phyloP scores from a whole-genome alignment of 2,888 invertebrate species.

The Phragmatobia fuliginosa region DNA sequence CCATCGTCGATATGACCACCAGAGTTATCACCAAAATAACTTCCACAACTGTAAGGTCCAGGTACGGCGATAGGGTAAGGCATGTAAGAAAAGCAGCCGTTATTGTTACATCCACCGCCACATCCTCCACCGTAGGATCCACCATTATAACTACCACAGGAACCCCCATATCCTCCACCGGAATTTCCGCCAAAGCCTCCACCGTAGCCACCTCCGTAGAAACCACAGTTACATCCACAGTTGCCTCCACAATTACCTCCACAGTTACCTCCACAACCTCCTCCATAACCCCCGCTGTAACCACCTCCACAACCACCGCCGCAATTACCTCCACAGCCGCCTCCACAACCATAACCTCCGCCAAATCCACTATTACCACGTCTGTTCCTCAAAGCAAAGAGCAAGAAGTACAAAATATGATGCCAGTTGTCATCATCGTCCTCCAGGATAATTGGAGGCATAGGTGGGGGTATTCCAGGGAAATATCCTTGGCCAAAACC shows the following conservation, averaged over 20 bases:
- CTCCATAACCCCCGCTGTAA: constrained; percentile 12
- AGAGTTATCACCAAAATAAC: constrained; percentile 25
- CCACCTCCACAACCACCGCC: constrained; percentile 34
- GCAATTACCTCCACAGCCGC: constrained; percentile 28
- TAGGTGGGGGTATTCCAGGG: constrained; percentile 33
- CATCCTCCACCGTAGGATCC: constrained; percentile 21
- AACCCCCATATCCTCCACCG: constrained; percentile 18
- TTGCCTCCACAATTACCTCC: constrained; percentile 20
- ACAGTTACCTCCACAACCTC: constrained; percentile 16
- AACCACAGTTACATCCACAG: constrained; percentile 22
- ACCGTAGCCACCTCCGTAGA: constrained; percentile 12
- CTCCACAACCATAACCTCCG: constrained; percentile 36
- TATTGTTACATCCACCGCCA: constrained; percentile 22
- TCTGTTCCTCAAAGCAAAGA: constrained; percentile 64
- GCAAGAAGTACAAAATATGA: constrained; percentile 62
- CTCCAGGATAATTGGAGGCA: constrained; percentile 61
- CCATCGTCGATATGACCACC: constrained; percentile 20
- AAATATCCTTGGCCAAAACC: constrained; percentile 25
- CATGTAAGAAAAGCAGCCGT: constrained; percentile 17
- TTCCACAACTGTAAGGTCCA: constrained; percentile 6
- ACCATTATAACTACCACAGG: constrained; percentile 26
- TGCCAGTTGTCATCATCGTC: constrained; percentile 50
- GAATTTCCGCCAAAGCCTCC: constrained; percentile 23
- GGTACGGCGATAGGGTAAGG: constrained; percentile 45
- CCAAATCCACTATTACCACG: constrained; percentile 32